Percentiles rank a stretch among this genome's conserved stretches.
Conservation (phyloP, 2,113 vertebrate genomes). For the Chaetodon trifascialis region DNA sequence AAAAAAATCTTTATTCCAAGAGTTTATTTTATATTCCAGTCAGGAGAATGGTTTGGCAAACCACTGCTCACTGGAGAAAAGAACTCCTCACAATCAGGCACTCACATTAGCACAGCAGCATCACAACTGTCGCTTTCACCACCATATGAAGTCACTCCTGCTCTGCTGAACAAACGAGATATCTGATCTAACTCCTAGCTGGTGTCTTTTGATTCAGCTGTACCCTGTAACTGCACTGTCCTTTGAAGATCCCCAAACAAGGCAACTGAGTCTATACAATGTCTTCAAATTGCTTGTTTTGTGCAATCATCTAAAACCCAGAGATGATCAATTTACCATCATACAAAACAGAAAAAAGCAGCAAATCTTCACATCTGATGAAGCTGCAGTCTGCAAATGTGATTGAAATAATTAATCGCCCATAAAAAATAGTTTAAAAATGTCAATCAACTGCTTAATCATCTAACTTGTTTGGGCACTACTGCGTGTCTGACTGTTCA, state of each 20-base stretch:
- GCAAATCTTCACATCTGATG: background rate
- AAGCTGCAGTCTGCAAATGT: background rate
- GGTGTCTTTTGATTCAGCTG: background rate
- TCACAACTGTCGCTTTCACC: background rate
- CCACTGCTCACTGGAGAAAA: background rate
- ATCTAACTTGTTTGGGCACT: background rate
- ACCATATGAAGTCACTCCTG: background rate
- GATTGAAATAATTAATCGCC: background rate
- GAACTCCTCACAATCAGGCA: background rate
- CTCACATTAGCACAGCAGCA: background rate
- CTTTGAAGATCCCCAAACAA: background rate
- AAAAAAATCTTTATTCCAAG: slow-evolving; percentile 6
- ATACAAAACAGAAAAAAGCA: background rate
- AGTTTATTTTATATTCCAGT: slow-evolving; percentile 11
- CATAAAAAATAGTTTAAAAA: background rate
- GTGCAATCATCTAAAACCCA: background rate
- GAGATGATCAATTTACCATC: background rate
- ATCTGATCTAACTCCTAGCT: background rate
- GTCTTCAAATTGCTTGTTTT: background rate
- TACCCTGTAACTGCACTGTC: background rate
- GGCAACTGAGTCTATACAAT: too few species aligned
- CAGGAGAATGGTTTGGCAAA: slow-evolving; percentile 2
- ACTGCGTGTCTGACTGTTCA: background rate
- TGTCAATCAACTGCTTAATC: background rate
- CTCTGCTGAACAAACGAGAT: background rate